These are phyloP conservation scores for Ciconia stormi DNA, from an alignment of 2,113 vertebrate species.

Conservation along the genomic window DNA sequence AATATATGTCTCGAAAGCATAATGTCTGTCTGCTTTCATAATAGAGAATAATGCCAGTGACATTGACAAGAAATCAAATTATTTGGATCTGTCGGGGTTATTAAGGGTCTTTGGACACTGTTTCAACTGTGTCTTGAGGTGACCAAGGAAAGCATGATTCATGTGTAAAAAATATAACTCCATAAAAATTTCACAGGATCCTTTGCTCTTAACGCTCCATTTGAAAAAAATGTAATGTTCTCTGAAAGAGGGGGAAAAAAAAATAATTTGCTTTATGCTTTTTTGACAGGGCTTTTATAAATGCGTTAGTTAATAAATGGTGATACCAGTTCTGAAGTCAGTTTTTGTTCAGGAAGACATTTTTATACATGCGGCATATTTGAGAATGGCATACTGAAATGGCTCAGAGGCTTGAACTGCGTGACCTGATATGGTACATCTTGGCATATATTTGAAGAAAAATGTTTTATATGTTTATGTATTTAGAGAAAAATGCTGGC, in stretches of 20 bases:
- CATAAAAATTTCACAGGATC: background rate
- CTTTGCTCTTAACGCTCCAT: background rate
- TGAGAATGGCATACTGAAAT: background rate
- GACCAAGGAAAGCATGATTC: background rate
- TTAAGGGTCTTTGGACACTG: background rate
- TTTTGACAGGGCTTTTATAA: background rate
- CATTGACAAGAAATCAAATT: background rate
- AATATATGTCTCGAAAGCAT: background rate
- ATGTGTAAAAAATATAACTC: background rate
- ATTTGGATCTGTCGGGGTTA: background rate
- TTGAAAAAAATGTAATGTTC: background rate
- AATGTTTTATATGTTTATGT: background rate
- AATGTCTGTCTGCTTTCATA: background rate
- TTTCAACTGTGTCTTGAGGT: background rate
- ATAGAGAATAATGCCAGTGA: background rate
- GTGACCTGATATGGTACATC: background rate
- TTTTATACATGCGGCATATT: background rate
- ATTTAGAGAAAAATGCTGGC: background rate
- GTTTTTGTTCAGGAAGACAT: background rate
- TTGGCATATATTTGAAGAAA: background rate
- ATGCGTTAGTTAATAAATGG: background rate
- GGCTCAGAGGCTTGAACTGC: background rate
- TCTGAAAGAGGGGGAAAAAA: background rate
- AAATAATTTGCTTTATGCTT: background rate
- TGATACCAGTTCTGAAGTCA: background rate